Conservation (phyloP, 2,888 invertebrate genomes). For the Nemoura dubitans region DNA sequence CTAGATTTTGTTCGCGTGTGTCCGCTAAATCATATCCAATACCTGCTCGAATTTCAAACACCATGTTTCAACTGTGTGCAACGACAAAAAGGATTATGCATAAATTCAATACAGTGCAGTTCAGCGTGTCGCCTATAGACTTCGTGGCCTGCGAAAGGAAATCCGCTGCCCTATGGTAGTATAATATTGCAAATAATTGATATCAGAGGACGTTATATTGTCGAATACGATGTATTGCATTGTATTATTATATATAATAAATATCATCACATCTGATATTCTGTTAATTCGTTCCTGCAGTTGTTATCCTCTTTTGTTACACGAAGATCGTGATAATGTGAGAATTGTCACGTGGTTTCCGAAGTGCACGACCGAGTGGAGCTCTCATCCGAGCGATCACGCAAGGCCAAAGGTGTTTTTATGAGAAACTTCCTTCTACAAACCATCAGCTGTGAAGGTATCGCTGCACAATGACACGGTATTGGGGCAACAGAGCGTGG, state of each 20-base stretch:
- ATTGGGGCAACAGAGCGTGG: neutral
- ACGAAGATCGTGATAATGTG: neutral
- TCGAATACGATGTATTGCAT: neutral
- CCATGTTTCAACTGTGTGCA: too few species aligned
- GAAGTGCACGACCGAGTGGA: neutral
- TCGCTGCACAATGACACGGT: neutral
- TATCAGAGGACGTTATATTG: neutral
- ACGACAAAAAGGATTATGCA: neutral
- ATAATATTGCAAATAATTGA: neutral
- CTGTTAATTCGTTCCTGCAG: neutral
- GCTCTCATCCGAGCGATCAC: neutral
- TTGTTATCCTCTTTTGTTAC: neutral
- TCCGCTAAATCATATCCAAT: neutral
- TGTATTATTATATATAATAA: too few species aligned
- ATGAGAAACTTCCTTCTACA: neutral
- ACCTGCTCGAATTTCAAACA: neutral
- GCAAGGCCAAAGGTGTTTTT: neutral
- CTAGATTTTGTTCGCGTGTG: neutral
- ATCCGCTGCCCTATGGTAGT: neutral
- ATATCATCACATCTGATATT: neutral
- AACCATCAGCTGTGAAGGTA: neutral
- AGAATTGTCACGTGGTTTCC: neutral
- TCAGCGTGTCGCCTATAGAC: neutral
- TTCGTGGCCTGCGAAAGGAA: neutral
- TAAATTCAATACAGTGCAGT: neutral